Percentiles rank a stretch among this genome's conserved stretches.
Conservation (phyloP, 1,140 invertebrate species). For the Ruditapes philippinarum region DNA sequence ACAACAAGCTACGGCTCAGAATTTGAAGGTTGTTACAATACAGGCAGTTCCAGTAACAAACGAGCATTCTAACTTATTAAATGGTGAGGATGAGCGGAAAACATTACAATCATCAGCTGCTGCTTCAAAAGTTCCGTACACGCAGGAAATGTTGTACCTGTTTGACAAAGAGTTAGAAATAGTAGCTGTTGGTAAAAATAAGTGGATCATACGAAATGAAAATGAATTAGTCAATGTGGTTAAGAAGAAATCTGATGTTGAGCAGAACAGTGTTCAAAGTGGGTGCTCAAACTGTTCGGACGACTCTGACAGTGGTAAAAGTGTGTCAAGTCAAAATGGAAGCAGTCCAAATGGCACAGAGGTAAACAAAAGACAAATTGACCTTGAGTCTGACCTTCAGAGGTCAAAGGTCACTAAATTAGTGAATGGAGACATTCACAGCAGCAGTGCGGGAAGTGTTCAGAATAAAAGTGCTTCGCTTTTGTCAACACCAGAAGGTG, state of each 20-base stretch:
- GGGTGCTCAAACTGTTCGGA: not conserved
- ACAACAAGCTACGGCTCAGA: not conserved
- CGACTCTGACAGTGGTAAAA: not conserved
- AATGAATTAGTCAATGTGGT: slow-evolving; percentile 77
- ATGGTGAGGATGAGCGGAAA: slow-evolving; percentile 9
- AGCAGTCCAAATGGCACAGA: slow-evolving; percentile 40
- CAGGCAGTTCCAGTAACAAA: not conserved
- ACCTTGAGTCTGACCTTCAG: not conserved
- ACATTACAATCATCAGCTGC: not conserved
- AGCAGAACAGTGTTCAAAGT: not conserved
- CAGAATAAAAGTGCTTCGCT: not conserved
- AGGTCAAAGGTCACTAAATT: slow-evolving; percentile 61
- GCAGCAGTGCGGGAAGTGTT: not conserved
- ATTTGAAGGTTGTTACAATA: not conserved
- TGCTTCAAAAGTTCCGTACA: slow-evolving; percentile 74
- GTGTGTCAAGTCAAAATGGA: slow-evolving; percentile 9
- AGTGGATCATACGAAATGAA: slow-evolving; percentile 84
- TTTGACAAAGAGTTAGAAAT: slow-evolving; percentile 84
- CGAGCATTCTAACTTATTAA: not conserved
- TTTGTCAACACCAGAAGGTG: not conserved
- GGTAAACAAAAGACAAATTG: slow-evolving; percentile 30
- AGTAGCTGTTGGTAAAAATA: slow-evolving; percentile 82
- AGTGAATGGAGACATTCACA: slow-evolving; percentile 63
- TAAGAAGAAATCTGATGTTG: slow-evolving; percentile 33
- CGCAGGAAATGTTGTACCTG: slow-evolving; percentile 79